Base-by-base conservation (phyloP, 2,888 invertebrate genomes). In the Drosophila atroscutellata region DNA sequence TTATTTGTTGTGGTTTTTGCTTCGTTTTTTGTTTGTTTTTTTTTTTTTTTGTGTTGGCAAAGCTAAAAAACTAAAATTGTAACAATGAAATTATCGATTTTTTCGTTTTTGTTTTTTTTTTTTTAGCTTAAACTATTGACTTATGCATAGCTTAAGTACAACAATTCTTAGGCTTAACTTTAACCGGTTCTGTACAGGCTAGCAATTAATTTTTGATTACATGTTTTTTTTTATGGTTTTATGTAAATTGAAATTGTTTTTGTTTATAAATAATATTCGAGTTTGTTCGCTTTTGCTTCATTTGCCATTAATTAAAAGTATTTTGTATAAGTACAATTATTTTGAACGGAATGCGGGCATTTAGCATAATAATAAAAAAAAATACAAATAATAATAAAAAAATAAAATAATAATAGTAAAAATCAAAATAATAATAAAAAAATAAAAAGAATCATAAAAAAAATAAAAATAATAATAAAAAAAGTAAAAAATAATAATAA, bases 341-440 rank as follows among this genome's bases (percentile, higher is more conserved):
- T 85, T 83, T 86, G 72, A 90, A 90, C 86, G 89, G 89, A 90
- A 89, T 90, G 85, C 87, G 85, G 60, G 56, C 66, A 65, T 83
- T 67, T 45, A 67, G 32, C 37, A 54, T 55, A 61, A 52, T 34
- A 15, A 56, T 32, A 49, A 20, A 49, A 36, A 32, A 24, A 47
- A 34, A 3, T 3, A 3, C 3, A 11, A 32, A 54, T 55, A 30
- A 30, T 34, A 36, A 36, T 15, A 52, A 62, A 34, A 56, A 3
- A 3, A 28, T 47, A 42, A n/a, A 39, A 42, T 42, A 36, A 37
- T 15, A 39, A 36, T 36, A 39, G n/a, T n/a, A 39, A 39, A 28
- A 28, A 28, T 5, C 3, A 34, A 32, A 32, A 54, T 55, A 9
- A 8, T 34, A 15, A 36, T 36, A 52, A 62, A 34, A 56, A 30